Evolutionary conservation across 2,797 vertebrate species (phyloP).

Genomic region (Tauraco hartlaubi): DNA sequence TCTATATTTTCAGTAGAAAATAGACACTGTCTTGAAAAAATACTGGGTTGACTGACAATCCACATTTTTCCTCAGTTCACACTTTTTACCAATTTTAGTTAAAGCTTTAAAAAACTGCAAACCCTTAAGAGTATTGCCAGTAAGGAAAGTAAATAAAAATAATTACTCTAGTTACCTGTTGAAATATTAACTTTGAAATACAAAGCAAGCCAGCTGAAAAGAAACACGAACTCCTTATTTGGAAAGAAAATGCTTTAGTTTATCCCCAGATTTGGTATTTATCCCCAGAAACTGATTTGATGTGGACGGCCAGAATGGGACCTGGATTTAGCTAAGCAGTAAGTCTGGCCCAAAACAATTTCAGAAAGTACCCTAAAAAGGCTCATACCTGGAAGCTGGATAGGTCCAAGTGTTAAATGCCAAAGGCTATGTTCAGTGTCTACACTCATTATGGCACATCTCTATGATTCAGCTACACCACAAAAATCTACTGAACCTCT

Average conservation of each 20-base stretch:
- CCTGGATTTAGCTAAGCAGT: not conserved
- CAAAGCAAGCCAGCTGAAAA: not conserved
- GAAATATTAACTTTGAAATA: not conserved
- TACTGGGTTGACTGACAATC: not conserved
- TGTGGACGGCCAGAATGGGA: not conserved
- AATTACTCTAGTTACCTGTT: not conserved
- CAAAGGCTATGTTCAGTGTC: not conserved
- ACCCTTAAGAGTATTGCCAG: not conserved
- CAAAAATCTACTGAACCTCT: not conserved
- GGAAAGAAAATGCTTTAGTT: not conserved
- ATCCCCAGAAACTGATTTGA: not conserved
- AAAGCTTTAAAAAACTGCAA: not conserved
- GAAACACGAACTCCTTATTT: not conserved
- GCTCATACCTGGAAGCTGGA: not conserved
- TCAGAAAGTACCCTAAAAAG: not conserved
- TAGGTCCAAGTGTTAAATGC: not conserved
- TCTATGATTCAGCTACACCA: not conserved
- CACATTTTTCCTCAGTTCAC: not conserved
- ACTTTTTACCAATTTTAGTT: not conserved
- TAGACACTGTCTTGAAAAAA: not conserved
- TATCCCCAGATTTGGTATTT: not conserved
- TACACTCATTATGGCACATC: not conserved
- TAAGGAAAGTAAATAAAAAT: not conserved
- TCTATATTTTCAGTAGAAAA: not conserved
- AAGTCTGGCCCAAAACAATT: not conserved